Evolutionary conservation across 2,113 vertebrate genomes (phyloP).

Genomic region (Nothocercus julius): DNA sequence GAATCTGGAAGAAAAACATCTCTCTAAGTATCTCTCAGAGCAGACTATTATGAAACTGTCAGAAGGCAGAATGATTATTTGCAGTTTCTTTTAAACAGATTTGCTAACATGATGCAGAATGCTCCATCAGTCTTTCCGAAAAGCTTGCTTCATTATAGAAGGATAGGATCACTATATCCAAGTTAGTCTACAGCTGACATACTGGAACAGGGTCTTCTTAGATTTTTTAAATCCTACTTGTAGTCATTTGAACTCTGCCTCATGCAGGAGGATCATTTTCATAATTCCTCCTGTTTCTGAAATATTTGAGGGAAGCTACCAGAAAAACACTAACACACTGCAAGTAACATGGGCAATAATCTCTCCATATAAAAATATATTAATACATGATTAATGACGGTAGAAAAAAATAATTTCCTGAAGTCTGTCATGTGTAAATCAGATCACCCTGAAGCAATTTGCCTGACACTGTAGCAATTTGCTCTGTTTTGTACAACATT

Average conservation of each 20-base stretch:
- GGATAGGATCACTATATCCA: background rate
- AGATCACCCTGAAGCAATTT: background rate
- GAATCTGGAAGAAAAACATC: background rate
- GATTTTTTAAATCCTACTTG: constrained; percentile 15
- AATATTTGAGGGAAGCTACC: background rate
- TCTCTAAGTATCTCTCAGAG: background rate
- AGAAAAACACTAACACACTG: background rate
- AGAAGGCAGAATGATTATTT: background rate
- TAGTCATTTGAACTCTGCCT: constrained; percentile 29
- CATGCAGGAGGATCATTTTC: background rate
- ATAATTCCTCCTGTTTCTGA: constrained; percentile 14
- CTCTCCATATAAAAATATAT: background rate
- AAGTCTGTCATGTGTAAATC: background rate
- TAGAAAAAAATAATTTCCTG: background rate
- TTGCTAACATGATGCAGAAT: background rate
- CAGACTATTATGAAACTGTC: background rate
- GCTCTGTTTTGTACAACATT: background rate
- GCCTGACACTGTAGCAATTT: background rate
- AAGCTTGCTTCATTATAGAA: background rate
- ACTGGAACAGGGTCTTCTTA: background rate
- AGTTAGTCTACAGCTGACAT: background rate
- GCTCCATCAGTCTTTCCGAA: background rate
- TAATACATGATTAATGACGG: background rate
- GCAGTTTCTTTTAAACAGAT: background rate
- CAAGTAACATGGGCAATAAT: background rate